Base-by-base conservation (phyloP, 2,888 invertebrate species). In the Eupithecia centaureata region DNA sequence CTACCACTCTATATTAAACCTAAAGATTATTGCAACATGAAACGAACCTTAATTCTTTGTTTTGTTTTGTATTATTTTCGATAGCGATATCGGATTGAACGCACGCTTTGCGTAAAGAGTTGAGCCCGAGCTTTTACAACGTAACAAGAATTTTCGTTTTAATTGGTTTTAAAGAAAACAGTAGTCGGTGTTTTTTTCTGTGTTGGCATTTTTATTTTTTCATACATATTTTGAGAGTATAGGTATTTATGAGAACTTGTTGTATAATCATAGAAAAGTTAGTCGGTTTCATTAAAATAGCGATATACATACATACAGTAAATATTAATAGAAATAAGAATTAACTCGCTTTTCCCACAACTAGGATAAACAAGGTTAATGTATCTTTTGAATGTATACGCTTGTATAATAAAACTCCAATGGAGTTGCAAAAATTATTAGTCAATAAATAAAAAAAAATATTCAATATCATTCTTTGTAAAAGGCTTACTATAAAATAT, bases 11-110 rank as follows among this genome's bases (percentile, higher is more conserved):
- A 32, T 8, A 3, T 15, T 3, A 28, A 58, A 33, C 13, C 28
- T 28, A 60, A 63, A 81, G 81, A 82, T 84, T 82, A 82, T 82
- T 74, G 78, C 71, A 69, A 76, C 72, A 71, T 79, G 76, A 54
- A 56, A 77, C 74, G 73, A 77, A 80, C 73, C 77, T 79, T 84
- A 77, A 82, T 83, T 79, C 78, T 82, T 83, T 81, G 76, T 82
- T 83, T 82, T 81, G 77, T 73, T 71, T 72, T 72, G 76, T 69
- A 69, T 69, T 35, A 62, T 60, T 63, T 69, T 66, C 58, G 38
- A 12, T 35, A 69, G 28, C 61, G 69, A 66, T 70, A 70, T 70
- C 70, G 56, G 70, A 70, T 70, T 64, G 58, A 61, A 35, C 42
- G 57, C 66, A 70, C 66, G 66, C 63, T 60, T 70, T 70, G 63